A percentile compares a stretch with the other conserved stretches of the same genome.
Conservation (phyloP, 92 coral and sea anemone species). For the Chrysogorgia sp. region DNA sequence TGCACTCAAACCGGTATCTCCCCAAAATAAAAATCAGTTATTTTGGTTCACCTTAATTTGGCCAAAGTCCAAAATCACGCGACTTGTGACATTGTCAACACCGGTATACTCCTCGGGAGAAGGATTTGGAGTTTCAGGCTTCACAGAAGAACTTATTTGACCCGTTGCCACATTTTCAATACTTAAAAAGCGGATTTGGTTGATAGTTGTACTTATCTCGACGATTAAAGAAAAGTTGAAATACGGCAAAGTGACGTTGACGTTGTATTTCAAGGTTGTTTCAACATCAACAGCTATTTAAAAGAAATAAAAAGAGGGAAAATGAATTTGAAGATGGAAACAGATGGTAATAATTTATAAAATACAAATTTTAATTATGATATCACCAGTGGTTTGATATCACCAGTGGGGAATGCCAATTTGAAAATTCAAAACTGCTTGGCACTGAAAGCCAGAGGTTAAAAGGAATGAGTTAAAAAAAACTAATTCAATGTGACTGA, state of each 20-base stretch:
- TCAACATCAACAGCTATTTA: conserved; percentile 64
- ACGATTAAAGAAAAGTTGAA: conserved; percentile 73
- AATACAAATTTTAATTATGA: too few species aligned
- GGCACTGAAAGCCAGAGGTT: too few species aligned
- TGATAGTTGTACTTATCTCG: conserved; percentile 81
- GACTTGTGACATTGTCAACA: conserved; percentile 65
- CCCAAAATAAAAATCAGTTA: background rate
- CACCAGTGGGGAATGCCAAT: too few species aligned
- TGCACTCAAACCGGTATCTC: background rate
- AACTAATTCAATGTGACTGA: too few species aligned
- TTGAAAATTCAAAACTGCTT: too few species aligned
- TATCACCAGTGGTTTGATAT: too few species aligned
- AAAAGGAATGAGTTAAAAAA: too few species aligned
- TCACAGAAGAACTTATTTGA: conserved; percentile 19
- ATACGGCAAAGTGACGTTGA: conserved; percentile 76
- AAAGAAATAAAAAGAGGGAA: background rate
- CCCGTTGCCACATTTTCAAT: conserved; percentile 44
- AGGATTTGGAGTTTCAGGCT: conserved; percentile 54
- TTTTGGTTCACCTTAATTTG: conserved; percentile 69
- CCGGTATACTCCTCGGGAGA: conserved; percentile 60
- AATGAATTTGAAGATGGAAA: background rate
- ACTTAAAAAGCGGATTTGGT: conserved; percentile 82
- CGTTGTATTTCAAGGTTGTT: conserved; percentile 65
- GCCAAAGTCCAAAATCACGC: conserved; percentile 81
- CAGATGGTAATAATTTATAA: background rate